Conservation (phyloP, 2,888 invertebrate species). For the Tipula confusa region DNA sequence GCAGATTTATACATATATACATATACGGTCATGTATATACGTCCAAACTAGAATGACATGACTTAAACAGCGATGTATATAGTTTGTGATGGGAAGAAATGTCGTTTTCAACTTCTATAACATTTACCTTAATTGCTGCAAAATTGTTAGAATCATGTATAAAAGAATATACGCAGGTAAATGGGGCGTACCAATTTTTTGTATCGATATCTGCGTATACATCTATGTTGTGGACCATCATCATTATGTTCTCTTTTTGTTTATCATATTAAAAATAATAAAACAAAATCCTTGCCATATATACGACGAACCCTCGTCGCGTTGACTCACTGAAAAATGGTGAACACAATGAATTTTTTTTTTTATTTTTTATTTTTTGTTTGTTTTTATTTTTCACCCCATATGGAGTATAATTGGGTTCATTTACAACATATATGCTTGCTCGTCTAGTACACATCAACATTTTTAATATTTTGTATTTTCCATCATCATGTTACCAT, state of each 20-base stretch:
- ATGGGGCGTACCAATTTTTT: background rate
- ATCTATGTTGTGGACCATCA: background rate
- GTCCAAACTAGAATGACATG: background rate
- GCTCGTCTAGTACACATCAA: background rate
- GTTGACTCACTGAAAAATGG: background rate
- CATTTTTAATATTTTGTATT: background rate
- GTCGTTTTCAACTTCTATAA: background rate
- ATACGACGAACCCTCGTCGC: background rate
- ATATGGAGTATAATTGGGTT: constrained; percentile 1
- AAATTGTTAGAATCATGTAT: background rate
- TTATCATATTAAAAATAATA: background rate
- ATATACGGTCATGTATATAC: too few species aligned
- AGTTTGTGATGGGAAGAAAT: background rate
- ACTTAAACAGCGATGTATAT: too few species aligned
- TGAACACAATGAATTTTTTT: background rate
- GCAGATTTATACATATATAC: background rate
- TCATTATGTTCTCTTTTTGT: background rate
- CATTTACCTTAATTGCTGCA: background rate
- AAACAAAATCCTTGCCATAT: too few species aligned
- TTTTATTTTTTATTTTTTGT: too few species aligned
- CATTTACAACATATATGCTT: background rate
- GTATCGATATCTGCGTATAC: background rate
- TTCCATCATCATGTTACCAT: constrained; percentile 8
- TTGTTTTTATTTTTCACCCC: background rate
- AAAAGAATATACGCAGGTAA: background rate